phyloP scores from a whole-genome alignment of 2,888 invertebrate species.

The Parnassius smintheus region DNA sequence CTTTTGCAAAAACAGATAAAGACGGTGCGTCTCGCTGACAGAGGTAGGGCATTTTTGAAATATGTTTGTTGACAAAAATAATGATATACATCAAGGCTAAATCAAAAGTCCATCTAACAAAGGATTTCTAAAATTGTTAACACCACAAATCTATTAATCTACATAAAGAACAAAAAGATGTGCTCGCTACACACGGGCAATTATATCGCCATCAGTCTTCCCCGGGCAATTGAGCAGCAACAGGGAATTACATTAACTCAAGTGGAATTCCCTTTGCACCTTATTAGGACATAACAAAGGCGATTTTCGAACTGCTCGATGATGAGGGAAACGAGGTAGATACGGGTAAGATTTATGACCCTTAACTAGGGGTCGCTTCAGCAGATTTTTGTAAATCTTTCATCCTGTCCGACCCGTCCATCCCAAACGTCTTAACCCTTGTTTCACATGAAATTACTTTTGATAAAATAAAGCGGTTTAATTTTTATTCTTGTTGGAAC shows the following conservation, averaged over 20 bases:
- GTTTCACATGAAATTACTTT: conserved; percentile 20
- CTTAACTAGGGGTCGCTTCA: conserved; percentile 31
- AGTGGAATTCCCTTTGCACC: conserved; percentile 23
- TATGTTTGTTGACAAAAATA: too few relatives aligned
- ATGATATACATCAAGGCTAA: too few relatives aligned
- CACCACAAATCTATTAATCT: conserved; percentile 16
- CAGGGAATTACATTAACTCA: conserved; percentile 26
- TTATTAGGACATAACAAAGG: conserved; percentile 27
- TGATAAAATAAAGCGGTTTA: conserved; percentile 16
- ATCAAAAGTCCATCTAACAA: too few relatives aligned
- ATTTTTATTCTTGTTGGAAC: not conserved
- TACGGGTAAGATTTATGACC: conserved; percentile 36
- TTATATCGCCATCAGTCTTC: conserved; percentile 46
- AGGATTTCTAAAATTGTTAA: not conserved
- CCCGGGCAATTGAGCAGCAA: conserved; percentile 39
- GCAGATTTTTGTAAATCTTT: conserved; percentile 30
- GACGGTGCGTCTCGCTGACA: too few relatives aligned
- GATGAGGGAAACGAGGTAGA: conserved; percentile 28
- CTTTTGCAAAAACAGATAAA: too few relatives aligned
- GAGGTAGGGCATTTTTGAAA: too few relatives aligned
- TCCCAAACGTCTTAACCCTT: conserved; percentile 23
- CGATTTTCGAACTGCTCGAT: conserved; percentile 19
- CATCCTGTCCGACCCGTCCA: conserved; percentile 12
- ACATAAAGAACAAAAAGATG: conserved; percentile 30
- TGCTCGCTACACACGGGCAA: conserved; percentile 30